A percentile compares a stretch with the other conserved stretches of the same genome.
These are phyloP conservation scores for Lates japonicus DNA, from an alignment of 2,797 vertebrate species.

Conservation along the genomic window DNA sequence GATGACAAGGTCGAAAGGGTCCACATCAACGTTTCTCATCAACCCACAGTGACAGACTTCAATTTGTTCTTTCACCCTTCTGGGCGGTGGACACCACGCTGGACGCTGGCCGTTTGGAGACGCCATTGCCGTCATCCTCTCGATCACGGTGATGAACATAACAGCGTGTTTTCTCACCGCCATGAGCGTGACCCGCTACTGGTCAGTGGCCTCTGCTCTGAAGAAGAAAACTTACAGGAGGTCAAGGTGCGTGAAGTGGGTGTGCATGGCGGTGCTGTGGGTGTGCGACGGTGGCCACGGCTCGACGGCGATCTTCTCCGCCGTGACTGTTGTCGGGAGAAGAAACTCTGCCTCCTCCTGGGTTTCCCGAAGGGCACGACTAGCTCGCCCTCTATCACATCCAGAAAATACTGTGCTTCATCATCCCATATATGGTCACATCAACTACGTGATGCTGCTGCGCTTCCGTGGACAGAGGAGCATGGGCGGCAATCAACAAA, in stretches of 20 bases:
- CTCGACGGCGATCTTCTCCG: conserved; percentile 86
- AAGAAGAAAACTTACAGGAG: conserved; percentile 65
- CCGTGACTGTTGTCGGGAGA: conserved; percentile 85
- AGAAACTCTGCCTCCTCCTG: conserved; percentile 87
- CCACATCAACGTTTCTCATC: conserved; percentile 86
- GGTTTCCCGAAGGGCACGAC: conserved; percentile 85
- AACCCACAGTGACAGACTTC: conserved; percentile 90
- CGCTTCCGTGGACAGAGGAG: conserved; percentile 81
- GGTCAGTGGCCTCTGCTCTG: conserved; percentile 82
- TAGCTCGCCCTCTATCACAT: conserved; percentile 89
- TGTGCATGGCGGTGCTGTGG: conserved; percentile 87
- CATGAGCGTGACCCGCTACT: conserved; percentile 89
- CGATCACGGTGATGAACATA: conserved; percentile 91
- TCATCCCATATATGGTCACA: conserved; percentile 85
- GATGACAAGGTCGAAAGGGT: conserved; percentile 83
- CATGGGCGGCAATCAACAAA: conserved; percentile 74
- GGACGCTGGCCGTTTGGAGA: conserved; percentile 90
- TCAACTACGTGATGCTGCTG: conserved; percentile 85
- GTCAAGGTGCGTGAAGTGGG: conserved; percentile 77
- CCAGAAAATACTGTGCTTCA: conserved; percentile 88
- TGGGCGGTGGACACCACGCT: conserved; percentile 89
- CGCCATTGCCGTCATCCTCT: conserved; percentile 88
- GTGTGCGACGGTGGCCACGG: conserved; percentile 83
- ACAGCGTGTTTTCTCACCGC: conserved; percentile 89
- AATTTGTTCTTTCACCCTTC: conserved; percentile 91